phyloP scores from a whole-genome alignment of 2,888 invertebrate species.

The Caenorhabditis sulstoni region DNA sequence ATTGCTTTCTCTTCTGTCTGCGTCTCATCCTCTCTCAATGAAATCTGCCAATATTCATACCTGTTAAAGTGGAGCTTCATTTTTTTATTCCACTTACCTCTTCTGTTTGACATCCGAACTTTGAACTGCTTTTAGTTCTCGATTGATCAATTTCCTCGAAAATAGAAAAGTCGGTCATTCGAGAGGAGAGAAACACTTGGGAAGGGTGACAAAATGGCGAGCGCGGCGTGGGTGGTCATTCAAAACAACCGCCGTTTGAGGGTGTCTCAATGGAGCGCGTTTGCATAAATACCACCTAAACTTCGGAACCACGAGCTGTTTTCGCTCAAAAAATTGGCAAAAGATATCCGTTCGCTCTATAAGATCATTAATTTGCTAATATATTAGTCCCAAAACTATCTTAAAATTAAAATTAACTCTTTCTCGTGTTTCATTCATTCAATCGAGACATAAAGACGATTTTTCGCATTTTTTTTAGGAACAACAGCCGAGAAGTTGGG shows the following conservation, averaged over 20 bases:
- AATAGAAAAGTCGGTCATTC: slow-evolving; percentile 32
- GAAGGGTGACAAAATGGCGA: neutral
- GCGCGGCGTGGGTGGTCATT: slow-evolving; percentile 18
- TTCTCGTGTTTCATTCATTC: too few relatives aligned
- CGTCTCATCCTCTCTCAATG: neutral
- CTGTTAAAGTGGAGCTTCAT: neutral
- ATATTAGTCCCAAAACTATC: too few relatives aligned
- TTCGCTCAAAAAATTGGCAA: too few relatives aligned
- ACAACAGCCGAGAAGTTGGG: too few relatives aligned
- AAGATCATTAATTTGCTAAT: too few relatives aligned
- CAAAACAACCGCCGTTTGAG: slow-evolving; percentile 31
- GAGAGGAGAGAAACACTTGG: slow-evolving; percentile 2
- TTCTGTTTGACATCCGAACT: slow-evolving; percentile 52
- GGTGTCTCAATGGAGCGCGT: slow-evolving; percentile 27
- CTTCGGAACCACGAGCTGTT: too few relatives aligned
- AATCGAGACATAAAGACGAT: too few relatives aligned
- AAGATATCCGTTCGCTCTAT: too few relatives aligned
- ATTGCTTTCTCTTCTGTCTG: slow-evolving; percentile 26
- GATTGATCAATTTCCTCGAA: slow-evolving; percentile 26
- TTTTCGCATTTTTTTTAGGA: too few relatives aligned
- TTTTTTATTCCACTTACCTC: slow-evolving; percentile 8
- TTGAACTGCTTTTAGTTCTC: neutral
- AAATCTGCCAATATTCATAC: slow-evolving; percentile 12
- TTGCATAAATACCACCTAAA: too few relatives aligned
- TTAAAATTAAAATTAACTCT: too few relatives aligned